Conservation (phyloP, 2,797 vertebrate genomes). For the Pseudochirops corinnae region DNA sequence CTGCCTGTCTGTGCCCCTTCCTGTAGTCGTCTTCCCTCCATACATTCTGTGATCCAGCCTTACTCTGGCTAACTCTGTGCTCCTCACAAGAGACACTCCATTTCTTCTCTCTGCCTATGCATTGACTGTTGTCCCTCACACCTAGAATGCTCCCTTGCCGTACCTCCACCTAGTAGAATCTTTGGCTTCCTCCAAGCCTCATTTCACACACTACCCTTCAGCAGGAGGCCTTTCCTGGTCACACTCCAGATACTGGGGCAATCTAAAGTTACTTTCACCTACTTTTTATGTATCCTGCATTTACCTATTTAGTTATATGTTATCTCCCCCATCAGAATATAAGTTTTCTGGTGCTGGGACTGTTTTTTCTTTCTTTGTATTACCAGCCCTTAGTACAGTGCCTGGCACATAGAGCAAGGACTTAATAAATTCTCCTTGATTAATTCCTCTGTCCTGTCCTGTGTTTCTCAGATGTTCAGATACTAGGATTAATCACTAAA, state of each 20-base stretch:
- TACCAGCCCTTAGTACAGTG: background rate
- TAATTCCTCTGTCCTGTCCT: background rate
- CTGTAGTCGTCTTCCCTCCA: background rate
- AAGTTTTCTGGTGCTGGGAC: background rate
- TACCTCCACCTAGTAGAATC: background rate
- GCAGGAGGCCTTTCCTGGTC: background rate
- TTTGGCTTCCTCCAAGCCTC: background rate
- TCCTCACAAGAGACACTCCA: background rate
- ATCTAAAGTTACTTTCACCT: background rate
- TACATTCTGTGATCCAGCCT: background rate
- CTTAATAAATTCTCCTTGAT: background rate
- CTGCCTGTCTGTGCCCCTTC: background rate
- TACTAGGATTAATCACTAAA: conserved; percentile 28
- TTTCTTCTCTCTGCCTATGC: background rate
- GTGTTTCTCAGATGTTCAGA: background rate
- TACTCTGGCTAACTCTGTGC: background rate
- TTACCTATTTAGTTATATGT: background rate
- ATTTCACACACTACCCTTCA: background rate
- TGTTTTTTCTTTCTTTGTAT: background rate
- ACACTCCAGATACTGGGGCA: background rate
- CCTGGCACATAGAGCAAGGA: background rate
- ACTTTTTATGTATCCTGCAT: background rate
- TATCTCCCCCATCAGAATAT: background rate
- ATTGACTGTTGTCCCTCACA: background rate
- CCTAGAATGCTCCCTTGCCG: background rate